phyloP scores from a whole-genome alignment of 2,888 invertebrate genomes.

The Sympetrum striolatum region DNA sequence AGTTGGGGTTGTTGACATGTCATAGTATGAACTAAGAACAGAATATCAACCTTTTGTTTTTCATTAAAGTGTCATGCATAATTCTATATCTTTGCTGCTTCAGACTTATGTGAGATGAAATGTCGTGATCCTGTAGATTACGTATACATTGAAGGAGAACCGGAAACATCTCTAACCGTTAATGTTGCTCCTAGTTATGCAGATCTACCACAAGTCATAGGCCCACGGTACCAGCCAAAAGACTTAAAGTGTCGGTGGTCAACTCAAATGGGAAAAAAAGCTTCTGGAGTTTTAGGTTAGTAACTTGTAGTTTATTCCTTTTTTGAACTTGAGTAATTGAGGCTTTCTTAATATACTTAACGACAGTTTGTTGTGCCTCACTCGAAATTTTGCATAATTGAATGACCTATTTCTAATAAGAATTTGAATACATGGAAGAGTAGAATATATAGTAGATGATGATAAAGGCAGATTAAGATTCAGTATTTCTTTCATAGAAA shows the following conservation, averaged over 20 bases:
- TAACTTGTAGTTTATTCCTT: constrained; percentile 47
- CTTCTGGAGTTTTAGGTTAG: constrained; percentile 78
- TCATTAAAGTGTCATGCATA: background rate
- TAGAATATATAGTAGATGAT: too few species aligned
- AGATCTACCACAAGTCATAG: constrained; percentile 76
- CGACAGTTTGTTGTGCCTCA: too few species aligned
- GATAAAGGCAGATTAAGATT: too few species aligned
- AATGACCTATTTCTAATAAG: too few species aligned
- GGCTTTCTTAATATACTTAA: too few species aligned
- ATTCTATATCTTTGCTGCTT: background rate
- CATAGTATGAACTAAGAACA: too few species aligned
- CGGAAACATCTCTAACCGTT: constrained; percentile 66
- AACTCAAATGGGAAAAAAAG: constrained; percentile 68
- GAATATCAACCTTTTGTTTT: too few species aligned
- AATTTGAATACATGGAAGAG: too few species aligned
- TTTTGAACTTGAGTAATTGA: background rate
- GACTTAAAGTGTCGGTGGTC: constrained; percentile 72
- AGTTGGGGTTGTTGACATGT: too few species aligned
- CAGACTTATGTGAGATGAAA: constrained; percentile 76
- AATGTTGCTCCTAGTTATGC: constrained; percentile 71
- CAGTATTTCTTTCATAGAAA: too few species aligned
- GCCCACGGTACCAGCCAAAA: constrained; percentile 73
- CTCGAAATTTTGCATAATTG: too few species aligned
- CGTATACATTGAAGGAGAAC: constrained; percentile 70
- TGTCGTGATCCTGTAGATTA: constrained; percentile 67